Percentiles rank a stretch among this genome's conserved stretches.
Conservation (phyloP, 2,797 vertebrate species). For the Sebastes vulpes region DNA sequence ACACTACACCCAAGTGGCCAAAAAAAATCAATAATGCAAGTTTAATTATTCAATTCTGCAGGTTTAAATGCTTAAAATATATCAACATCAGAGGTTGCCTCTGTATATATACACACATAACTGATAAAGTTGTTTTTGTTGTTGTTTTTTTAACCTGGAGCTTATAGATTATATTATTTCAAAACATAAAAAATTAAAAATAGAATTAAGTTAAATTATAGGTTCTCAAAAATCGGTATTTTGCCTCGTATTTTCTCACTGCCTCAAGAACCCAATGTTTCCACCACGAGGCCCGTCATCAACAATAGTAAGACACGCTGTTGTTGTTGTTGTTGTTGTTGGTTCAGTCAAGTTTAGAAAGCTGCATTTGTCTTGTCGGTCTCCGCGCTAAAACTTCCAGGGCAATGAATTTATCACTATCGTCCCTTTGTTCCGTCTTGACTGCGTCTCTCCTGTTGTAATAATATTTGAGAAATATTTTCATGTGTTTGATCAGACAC, state of each 20-base stretch:
- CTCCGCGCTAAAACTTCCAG: slow-evolving; percentile 48
- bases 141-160: background rate
- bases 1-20: background rate
- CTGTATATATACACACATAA: background rate
- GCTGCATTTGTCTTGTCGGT: slow-evolving; percentile 20
- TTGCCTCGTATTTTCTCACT: background rate
- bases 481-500: slow-evolving; percentile 60
- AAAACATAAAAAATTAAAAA: background rate
- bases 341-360: slow-evolving; percentile 13
- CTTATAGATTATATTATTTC: background rate
- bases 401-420: slow-evolving; percentile 47
- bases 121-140: background rate
- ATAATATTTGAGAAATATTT: slow-evolving; percentile 64
- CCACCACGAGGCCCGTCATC: background rate
- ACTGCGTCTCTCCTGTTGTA: slow-evolving; percentile 31
- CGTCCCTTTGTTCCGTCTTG: slow-evolving; percentile 31
- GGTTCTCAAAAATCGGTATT: background rate
- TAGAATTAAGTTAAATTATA: background rate
- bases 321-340: background rate
- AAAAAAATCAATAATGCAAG: background rate
- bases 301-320: background rate
- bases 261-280: background rate
- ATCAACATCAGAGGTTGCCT: background rate
- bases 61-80: background rate
- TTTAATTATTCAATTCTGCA: background rate